phyloP scores from a whole-genome alignment of 1,140 invertebrate genomes.

The Mya arenaria region DNA sequence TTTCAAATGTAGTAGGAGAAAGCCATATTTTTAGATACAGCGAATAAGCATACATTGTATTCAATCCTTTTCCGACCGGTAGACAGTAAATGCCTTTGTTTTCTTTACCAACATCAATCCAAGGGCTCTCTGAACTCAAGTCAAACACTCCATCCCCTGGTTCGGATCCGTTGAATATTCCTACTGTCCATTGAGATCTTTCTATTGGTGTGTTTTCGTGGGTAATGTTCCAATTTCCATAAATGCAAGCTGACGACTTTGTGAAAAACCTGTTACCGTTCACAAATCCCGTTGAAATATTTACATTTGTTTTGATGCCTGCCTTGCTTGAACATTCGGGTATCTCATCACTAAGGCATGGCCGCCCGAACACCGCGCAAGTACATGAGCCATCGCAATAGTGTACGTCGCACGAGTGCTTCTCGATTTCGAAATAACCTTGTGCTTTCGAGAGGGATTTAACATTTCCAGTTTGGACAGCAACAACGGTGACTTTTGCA shows the following conservation, averaged over 20 bases:
- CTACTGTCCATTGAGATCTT: conserved; percentile 38
- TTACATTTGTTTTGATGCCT: not conserved
- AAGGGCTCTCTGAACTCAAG: conserved; percentile 1
- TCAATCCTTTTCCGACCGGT: not conserved
- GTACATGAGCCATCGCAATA: conserved; percentile 29
- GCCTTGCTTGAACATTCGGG: not conserved
- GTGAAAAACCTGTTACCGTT: not conserved
- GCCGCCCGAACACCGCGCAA: conserved; percentile 17
- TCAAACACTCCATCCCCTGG: conserved; percentile 6
- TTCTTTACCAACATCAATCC: conserved; percentile 32
- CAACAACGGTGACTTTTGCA: conserved; percentile 15
- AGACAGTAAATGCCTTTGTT: conserved; percentile 14
- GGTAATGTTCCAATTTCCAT: not conserved
- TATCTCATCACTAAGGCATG: not conserved
- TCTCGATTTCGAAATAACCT: conserved; percentile 18
- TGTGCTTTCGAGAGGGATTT: not conserved
- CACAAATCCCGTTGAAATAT: not conserved
- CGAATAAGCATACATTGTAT: not conserved
- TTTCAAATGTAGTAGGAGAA: not conserved
- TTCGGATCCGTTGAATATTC: not conserved
- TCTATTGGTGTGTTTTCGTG: not conserved
- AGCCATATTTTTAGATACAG: conserved; percentile 21
- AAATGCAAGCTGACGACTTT: conserved; percentile 11
- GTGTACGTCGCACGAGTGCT: conserved; percentile 21
- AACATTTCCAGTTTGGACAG: not conserved